These are phyloP conservation scores for Acronicta aceris DNA, from an alignment of 2,888 invertebrate species.

Conservation along the genomic window DNA sequence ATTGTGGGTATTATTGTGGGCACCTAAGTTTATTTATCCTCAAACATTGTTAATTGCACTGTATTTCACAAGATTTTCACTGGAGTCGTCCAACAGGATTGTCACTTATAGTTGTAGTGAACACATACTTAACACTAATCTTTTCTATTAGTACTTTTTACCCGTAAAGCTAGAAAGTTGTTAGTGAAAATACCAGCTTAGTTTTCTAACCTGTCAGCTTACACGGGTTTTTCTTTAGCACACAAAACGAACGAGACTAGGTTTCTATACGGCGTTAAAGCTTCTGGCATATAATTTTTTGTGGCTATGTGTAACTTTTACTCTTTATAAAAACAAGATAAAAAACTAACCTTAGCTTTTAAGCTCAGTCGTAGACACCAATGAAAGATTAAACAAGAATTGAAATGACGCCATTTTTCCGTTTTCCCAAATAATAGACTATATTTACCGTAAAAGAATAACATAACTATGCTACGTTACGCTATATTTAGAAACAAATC, in stretches of 20 bases:
- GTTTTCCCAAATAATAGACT: no score
- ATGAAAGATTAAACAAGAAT: no score
- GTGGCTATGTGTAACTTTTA: conserved; percentile 19
- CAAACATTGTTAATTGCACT: no score
- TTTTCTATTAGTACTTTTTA: conserved; percentile 39
- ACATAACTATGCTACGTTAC: no score
- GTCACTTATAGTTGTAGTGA: conserved; percentile 1
- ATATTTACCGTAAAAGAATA: no score
- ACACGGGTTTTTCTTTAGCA: conserved; percentile 36
- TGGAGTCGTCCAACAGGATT: not conserved
- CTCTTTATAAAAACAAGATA: conserved; percentile 14
- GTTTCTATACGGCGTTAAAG: conserved; percentile 29
- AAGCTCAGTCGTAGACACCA: not conserved
- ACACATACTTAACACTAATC: conserved; percentile 36
- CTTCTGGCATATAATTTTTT: conserved; percentile 14
- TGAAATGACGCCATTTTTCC: no score
- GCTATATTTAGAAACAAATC: no score
- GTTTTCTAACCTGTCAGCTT: conserved; percentile 48
- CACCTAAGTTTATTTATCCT: no score
- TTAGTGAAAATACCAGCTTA: conserved; percentile 43
- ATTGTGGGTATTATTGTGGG: no score
- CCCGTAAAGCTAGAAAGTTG: conserved; percentile 41
- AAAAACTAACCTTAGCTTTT: not conserved
- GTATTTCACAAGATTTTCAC: not conserved
- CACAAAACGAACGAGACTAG: conserved; percentile 9